Evolutionary conservation across 1,140 invertebrate genomes (phyloP).

Genomic region (Drosophila asahinai): DNA sequence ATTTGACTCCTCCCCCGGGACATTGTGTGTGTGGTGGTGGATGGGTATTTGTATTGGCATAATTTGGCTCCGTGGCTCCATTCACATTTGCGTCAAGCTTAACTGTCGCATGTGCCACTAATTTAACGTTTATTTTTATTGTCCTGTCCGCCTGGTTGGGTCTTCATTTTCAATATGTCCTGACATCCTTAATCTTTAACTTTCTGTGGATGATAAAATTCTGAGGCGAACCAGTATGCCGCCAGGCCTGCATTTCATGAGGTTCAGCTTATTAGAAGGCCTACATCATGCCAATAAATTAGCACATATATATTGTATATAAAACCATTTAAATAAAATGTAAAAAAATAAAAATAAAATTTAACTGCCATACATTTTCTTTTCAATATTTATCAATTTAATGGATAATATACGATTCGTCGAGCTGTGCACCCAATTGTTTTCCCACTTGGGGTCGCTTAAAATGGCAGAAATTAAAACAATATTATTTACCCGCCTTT

Average conservation of each 20-base stretch:
- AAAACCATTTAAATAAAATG: too few species aligned
- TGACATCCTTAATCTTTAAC: conserved; percentile 13
- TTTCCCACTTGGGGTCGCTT: background rate
- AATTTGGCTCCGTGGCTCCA: conserved; percentile 57
- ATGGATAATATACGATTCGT: background rate
- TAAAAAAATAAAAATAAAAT: too few species aligned
- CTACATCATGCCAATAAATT: background rate
- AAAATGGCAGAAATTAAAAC: background rate
- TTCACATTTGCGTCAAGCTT: conserved; percentile 41
- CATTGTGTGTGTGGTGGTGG: background rate
- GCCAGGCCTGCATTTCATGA: too few species aligned
- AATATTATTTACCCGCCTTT: background rate
- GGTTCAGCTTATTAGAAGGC: background rate
- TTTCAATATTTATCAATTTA: background rate
- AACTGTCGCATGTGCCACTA: conserved; percentile 69
- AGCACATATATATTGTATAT: too few species aligned
- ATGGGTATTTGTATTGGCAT: conserved; percentile 52
- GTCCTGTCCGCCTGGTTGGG: conserved; percentile 40
- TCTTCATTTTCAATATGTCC: conserved; percentile 38
- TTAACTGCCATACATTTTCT: too few species aligned
- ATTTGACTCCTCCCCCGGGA: conserved; percentile 12
- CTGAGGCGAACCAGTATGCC: too few species aligned
- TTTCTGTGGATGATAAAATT: background rate
- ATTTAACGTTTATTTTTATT: conserved; percentile 77
- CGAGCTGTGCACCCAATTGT: background rate